Conservation (phyloP, 1,140 invertebrate genomes). For the Colletes latitarsis region DNA sequence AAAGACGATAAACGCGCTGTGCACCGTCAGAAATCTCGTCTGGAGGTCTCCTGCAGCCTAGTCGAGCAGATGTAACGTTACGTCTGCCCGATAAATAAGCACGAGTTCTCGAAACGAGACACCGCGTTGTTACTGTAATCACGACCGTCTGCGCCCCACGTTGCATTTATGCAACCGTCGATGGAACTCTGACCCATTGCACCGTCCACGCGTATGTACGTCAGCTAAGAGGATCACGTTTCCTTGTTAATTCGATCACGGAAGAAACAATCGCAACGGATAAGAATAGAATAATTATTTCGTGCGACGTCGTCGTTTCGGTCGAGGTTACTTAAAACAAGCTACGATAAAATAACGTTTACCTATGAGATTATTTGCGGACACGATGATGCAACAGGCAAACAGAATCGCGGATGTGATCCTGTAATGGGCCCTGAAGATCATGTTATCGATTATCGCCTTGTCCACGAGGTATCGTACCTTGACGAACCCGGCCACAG, state of each 20-base stretch:
- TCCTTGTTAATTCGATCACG: background rate
- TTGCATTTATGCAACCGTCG: constrained; percentile 29
- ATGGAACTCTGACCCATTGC: constrained; percentile 39
- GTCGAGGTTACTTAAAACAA: background rate
- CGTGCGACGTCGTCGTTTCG: background rate
- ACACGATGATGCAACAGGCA: constrained; percentile 92
- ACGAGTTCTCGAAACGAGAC: constrained; percentile 22
- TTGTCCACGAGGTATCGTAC: constrained; percentile 92
- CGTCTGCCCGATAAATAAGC: background rate
- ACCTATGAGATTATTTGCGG: constrained; percentile 94
- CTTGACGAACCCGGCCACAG: constrained; percentile 92
- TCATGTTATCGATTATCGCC: constrained; percentile 93
- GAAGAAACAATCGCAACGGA: background rate
- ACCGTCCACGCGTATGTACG: background rate
- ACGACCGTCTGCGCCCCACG: constrained; percentile 21
- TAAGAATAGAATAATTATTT: background rate
- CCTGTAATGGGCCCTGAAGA: constrained; percentile 94
- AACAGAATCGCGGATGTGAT: constrained; percentile 94
- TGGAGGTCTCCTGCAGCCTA: background rate
- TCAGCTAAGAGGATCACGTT: constrained; percentile 32
- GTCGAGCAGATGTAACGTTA: background rate
- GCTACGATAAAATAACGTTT: constrained; percentile 68
- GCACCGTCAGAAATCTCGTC: background rate
- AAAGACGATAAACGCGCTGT: constrained; percentile 4
- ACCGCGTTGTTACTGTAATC: constrained; percentile 24